These are phyloP conservation scores for Hypselothyrea guttata DNA, from an alignment of 2,888 invertebrate genomes.

Conservation along the genomic window DNA sequence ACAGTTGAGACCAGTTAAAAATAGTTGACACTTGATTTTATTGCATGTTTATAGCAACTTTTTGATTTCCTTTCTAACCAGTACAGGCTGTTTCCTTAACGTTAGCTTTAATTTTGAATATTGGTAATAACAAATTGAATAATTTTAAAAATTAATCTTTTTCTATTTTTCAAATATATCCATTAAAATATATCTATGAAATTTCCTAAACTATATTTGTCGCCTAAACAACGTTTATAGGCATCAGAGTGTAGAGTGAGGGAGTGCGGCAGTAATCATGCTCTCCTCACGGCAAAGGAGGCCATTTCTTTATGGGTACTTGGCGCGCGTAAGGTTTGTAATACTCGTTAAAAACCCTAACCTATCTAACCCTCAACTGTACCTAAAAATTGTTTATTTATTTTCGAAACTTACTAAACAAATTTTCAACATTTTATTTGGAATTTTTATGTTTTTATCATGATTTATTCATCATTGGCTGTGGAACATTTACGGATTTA, in stretches of 20 bases:
- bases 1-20: neutral
- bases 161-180: slow-evolving; percentile 38
- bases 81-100: neutral
- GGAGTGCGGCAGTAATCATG: slow-evolving; percentile 86
- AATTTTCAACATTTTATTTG: slow-evolving; percentile 13
- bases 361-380: slow-evolving; percentile 9
- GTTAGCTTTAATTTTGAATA: slow-evolving; percentile 11
- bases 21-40: neutral
- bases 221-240: slow-evolving; percentile 80
- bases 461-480: slow-evolving; percentile 40
- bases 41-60: slow-evolving; percentile 11
- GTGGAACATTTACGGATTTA: slow-evolving; percentile 41
- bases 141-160: slow-evolving; percentile 19
- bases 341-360: slow-evolving; percentile 44
- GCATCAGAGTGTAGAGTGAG: slow-evolving; percentile 82
- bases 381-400: slow-evolving; percentile 32
- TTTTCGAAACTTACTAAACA: slow-evolving; percentile 37
- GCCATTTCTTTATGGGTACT: slow-evolving; percentile 96
- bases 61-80: neutral
- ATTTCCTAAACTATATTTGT: slow-evolving; percentile 27
- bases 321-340: slow-evolving; percentile 93
- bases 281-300: slow-evolving; percentile 95
- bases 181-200: slow-evolving; percentile 19
- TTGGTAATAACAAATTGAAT: slow-evolving; percentile 31
- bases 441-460: slow-evolving; percentile 23